Base-by-base conservation (phyloP, 2,888 invertebrate genomes). In the Lycia hirtaria region DNA sequence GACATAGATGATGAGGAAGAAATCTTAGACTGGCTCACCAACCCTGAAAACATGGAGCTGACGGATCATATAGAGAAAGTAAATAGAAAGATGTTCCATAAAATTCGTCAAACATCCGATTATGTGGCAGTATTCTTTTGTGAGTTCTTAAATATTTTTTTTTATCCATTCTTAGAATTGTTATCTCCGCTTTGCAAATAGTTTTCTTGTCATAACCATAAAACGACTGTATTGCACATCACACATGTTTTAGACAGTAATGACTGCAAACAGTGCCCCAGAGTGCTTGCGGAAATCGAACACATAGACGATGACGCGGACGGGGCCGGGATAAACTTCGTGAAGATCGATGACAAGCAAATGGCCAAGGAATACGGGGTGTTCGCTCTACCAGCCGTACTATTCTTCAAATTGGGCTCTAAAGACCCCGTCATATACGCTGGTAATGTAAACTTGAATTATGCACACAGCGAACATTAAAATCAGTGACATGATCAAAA, bases 301-400 rank as follows among this genome's bases (percentile, higher is more conserved):
- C 97, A 97, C 82, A 98, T 98, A 69, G 98, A 98, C 75, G 98
- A 98, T 76, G 98, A 98, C 68, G 98, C 97, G 0, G 97, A 98
- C 78, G 93, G 95, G 14, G 96, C 96, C 3, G 97, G 97, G 4
- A 98, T 98, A 62, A 97, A 98, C 78, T 98, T 98, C 72, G 97
- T 98, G 2, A 97, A 98, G 84, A 96, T 98, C 69, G 97, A 98
- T 70, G 97, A 98, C 76, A 95, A 95, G 68, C 94, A 95, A 70
- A 93, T 98, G 94, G 96, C 97, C 10, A 97, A 97, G 76, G 96
- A 97, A 45, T 95, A 94, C 64, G 98, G 98, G 14, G 97, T 98
- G 0, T 98, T 97, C 74, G 98, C 98, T 0, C 85, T 98, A 22
- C 98, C 98, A 0, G 98, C 97, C 0, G 96, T 98, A 56, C 92